phyloP scores from a whole-genome alignment of 2,113 vertebrate genomes.

The Tachycineta bicolor region DNA sequence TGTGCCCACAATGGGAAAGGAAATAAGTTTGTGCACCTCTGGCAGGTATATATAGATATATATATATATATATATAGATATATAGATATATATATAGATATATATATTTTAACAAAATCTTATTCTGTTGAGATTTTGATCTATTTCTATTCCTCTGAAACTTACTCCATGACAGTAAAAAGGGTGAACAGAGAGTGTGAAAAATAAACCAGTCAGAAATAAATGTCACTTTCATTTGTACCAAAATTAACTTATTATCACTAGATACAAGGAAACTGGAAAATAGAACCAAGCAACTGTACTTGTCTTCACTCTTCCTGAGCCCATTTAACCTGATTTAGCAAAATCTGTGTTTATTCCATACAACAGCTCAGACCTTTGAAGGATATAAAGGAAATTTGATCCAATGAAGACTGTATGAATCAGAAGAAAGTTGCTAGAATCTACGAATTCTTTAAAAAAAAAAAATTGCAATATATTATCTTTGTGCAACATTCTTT shows the following conservation, averaged over 20 bases:
- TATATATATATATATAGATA: too few species aligned
- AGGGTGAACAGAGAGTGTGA: background rate
- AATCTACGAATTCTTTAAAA: background rate
- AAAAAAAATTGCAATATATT: background rate
- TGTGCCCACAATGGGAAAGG: background rate
- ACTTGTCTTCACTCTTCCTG: background rate
- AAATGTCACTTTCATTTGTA: background rate
- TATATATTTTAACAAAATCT: background rate
- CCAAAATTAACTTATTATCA: background rate
- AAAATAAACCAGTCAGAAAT: background rate
- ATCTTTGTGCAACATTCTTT: background rate
- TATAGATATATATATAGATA: too few species aligned
- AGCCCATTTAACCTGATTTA: background rate
- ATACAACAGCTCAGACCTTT: background rate
- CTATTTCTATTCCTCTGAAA: background rate
- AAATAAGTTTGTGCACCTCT: background rate
- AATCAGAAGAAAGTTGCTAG: background rate
- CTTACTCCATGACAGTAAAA: background rate
- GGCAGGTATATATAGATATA: too few species aligned
- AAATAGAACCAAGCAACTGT: background rate
- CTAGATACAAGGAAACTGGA: background rate
- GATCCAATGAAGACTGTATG: background rate
- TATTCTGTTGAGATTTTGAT: background rate
- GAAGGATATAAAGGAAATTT: background rate
- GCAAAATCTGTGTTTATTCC: background rate